Percentiles rank a stretch among this genome's conserved stretches.
These are phyloP conservation scores for Nilaparvata lugens DNA, from an alignment of 1,140 invertebrate species.

Conservation along the genomic window DNA sequence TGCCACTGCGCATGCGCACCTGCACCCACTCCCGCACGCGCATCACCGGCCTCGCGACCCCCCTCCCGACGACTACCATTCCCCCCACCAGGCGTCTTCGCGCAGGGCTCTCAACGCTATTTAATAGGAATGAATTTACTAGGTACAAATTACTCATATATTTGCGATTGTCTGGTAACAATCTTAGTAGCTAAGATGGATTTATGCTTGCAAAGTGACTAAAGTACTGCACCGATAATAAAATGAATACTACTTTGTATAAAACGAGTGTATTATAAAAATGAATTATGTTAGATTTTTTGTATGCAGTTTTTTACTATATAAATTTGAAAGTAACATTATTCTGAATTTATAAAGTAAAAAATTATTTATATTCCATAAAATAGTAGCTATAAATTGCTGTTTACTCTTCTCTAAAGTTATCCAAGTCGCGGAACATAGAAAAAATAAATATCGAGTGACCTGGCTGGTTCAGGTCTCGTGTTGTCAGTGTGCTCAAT, in stretches of 20 bases:
- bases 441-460: too few relatives aligned
- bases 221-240: not conserved
- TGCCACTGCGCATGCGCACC: not conserved
- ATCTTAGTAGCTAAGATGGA: not conserved
- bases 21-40: slow-evolving; percentile 2
- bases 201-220: not conserved
- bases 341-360: not conserved
- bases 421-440: too few relatives aligned
- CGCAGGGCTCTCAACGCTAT: slow-evolving; percentile 42
- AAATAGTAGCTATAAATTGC: too few relatives aligned
- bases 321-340: not conserved
- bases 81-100: slow-evolving; percentile 39
- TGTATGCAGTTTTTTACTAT: not conserved
- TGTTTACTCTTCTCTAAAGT: too few relatives aligned
- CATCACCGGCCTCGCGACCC: slow-evolving; percentile 21
- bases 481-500: too few relatives aligned
- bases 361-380: too few relatives aligned
- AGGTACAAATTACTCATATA: slow-evolving; percentile 11
- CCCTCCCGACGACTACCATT: slow-evolving; percentile 39
- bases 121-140: slow-evolving; percentile 29
- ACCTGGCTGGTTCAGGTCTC: too few relatives aligned
- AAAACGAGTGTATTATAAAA: not conserved
- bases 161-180: not conserved
- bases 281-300: slow-evolving; percentile 1
- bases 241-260: slow-evolving; percentile 1